Percentiles rank a stretch among this genome's conserved stretches.
Evolutionary conservation across 2,797 vertebrate genomes (phyloP).

Genomic region (Melanotaenia maccullochi): DNA sequence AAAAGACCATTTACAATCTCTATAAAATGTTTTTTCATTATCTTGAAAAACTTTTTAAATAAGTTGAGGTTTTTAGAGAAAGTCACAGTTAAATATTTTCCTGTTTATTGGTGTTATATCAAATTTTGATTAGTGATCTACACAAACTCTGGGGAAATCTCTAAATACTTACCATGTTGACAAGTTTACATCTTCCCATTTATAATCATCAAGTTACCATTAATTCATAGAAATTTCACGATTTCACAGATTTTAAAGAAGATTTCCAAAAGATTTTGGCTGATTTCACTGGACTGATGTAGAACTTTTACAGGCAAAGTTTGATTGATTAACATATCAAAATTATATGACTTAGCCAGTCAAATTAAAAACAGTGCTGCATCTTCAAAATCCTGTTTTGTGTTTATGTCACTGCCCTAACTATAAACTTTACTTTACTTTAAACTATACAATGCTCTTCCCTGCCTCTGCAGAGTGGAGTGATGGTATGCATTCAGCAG

Average conservation of each 20-base stretch:
- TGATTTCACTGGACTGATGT: not conserved
- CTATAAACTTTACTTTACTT: slow-evolving; percentile 2
- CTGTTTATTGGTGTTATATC: not conserved
- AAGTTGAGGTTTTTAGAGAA: not conserved
- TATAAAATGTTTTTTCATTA: slow-evolving; percentile 31
- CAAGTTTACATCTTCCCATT: not conserved
- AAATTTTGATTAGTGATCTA: not conserved
- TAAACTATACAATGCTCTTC: slow-evolving; percentile 40
- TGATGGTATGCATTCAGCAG: slow-evolving; percentile 71
- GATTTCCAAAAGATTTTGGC: not conserved
- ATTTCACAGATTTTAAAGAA: not conserved
- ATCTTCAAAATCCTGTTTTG: not conserved
- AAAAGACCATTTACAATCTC: slow-evolving; percentile 29
- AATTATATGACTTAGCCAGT: too few relatives aligned
- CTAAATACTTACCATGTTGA: not conserved
- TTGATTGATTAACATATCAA: not conserved
- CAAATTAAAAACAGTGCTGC: too few relatives aligned
- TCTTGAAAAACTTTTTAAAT: slow-evolving; percentile 20
- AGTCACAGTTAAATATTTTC: slow-evolving; percentile 1
- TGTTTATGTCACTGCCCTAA: not conserved
- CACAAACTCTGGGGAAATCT: too few relatives aligned
- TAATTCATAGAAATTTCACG: not conserved
- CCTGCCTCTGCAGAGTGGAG: slow-evolving; percentile 50
- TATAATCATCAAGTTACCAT: not conserved
- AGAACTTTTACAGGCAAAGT: not conserved